Conservation (phyloP, 2,797 vertebrate genomes). For the Tokudaia muenninki region DNA sequence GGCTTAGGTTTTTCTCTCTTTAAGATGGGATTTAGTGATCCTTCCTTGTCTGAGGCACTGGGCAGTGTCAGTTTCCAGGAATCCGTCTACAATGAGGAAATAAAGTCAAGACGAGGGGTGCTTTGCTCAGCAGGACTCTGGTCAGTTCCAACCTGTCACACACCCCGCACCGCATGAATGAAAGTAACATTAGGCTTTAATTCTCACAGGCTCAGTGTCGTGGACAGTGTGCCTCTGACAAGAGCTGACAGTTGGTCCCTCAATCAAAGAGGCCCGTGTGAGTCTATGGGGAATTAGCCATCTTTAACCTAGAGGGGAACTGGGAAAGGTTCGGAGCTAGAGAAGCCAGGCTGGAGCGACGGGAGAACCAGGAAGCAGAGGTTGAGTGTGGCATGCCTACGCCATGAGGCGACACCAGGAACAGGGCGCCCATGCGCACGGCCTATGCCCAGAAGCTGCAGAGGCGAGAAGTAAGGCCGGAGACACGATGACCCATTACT, state of each 20-base stretch:
- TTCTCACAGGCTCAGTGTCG: background rate
- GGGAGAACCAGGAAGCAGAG: background rate
- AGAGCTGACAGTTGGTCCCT: background rate
- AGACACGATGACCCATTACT: background rate
- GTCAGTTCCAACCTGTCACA: background rate
- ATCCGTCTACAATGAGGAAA: background rate
- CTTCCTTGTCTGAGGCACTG: background rate
- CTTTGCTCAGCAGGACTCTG: background rate
- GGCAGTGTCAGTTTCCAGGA: background rate
- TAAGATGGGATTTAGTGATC: background rate
- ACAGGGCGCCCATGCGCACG: accelerated
- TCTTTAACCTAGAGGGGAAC: background rate
- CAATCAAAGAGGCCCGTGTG: background rate
- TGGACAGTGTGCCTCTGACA: background rate
- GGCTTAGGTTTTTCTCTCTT: background rate
- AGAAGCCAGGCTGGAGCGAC: background rate
- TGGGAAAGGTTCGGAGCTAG: background rate
- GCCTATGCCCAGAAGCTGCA: background rate
- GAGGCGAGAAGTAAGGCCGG: background rate
- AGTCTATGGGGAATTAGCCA: background rate
- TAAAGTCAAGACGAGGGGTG: background rate
- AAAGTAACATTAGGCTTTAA: background rate
- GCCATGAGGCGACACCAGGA: no score
- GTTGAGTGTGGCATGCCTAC: accelerated
- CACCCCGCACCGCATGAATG: background rate